Conservation (phyloP, 2,113 vertebrate species). For the Nycticorax nycticorax region DNA sequence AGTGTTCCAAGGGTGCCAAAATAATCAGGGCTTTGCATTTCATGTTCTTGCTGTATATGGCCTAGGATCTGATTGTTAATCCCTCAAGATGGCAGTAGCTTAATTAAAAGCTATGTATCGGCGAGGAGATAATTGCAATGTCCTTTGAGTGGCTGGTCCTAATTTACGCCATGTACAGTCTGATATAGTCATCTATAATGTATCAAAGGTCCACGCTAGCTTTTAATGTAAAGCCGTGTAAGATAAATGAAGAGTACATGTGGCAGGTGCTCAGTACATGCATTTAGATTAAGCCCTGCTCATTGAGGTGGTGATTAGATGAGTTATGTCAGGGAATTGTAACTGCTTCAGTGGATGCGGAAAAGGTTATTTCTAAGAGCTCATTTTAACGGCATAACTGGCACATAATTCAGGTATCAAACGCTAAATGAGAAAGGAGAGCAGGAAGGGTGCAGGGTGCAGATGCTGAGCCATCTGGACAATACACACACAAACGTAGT, state of each 20-base stretch:
- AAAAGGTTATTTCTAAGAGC: conserved; percentile 36
- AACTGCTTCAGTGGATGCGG: conserved; percentile 34
- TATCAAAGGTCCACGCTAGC: conserved; percentile 20
- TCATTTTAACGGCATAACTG: not conserved
- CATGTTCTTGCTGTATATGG: not conserved
- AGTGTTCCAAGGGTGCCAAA: conserved; percentile 27
- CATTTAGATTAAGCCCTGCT: conserved; percentile 52
- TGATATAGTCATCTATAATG: conserved; percentile 53
- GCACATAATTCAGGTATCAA: conserved; percentile 36
- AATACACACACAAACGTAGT: not conserved
- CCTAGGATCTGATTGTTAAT: conserved; percentile 29
- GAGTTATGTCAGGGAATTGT: conserved; percentile 49
- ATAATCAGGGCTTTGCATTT: conserved; percentile 53
- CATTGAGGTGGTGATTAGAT: conserved; percentile 56
- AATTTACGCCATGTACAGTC: conserved; percentile 7
- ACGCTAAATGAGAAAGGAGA: not conserved
- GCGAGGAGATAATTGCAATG: conserved; percentile 51
- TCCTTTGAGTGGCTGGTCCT: conserved; percentile 29
- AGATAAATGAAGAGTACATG: conserved; percentile 7
- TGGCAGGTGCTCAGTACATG: conserved; percentile 42
- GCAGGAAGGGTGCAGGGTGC: not conserved
- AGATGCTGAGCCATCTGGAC: not conserved
- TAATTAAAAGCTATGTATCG: conserved; percentile 56
- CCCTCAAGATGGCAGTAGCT: conserved; percentile 52
- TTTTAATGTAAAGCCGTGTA: conserved; percentile 12